Percentiles rank a stretch among this genome's conserved stretches.
Evolutionary conservation across 2,797 vertebrate species (phyloP).

Genomic region (Neopelma chrysocephalum): DNA sequence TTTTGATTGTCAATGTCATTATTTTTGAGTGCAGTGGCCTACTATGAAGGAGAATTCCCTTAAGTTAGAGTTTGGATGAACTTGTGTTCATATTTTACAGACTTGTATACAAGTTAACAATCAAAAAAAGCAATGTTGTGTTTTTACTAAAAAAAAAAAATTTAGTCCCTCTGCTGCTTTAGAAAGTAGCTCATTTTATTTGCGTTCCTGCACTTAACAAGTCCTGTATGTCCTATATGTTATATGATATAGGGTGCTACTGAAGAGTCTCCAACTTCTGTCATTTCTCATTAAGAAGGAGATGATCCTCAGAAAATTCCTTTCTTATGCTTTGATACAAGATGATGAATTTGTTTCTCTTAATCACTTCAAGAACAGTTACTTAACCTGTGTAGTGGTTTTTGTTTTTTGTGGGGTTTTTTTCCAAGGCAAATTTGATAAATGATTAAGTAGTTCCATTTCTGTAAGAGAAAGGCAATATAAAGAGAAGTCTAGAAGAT

Average conservation of each 20-base stretch:
- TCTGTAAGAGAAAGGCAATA: not conserved
- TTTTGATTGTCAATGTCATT: not conserved
- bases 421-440: not conserved
- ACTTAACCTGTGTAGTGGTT: not conserved
- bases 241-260: not conserved
- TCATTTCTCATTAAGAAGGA: not conserved
- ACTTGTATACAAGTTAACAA: not conserved
- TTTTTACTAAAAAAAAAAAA: not conserved
- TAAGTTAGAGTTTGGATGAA: not conserved
- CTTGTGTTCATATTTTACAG: not conserved
- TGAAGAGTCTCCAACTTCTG: not conserved
- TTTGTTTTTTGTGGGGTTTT: not conserved
- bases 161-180: not conserved
- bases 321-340: not conserved
- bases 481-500: not conserved
- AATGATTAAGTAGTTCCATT: not conserved
- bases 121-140: not conserved
- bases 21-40: not conserved
- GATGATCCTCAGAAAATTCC: not conserved
- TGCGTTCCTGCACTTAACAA: not conserved
- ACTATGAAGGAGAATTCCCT: not conserved
- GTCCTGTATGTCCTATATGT: not conserved
- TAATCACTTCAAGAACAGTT: not conserved
- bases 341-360: not conserved
- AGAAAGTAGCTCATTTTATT: not conserved